phyloP scores from a whole-genome alignment of 2,888 invertebrate genomes.

The Hemithea aestivaria region DNA sequence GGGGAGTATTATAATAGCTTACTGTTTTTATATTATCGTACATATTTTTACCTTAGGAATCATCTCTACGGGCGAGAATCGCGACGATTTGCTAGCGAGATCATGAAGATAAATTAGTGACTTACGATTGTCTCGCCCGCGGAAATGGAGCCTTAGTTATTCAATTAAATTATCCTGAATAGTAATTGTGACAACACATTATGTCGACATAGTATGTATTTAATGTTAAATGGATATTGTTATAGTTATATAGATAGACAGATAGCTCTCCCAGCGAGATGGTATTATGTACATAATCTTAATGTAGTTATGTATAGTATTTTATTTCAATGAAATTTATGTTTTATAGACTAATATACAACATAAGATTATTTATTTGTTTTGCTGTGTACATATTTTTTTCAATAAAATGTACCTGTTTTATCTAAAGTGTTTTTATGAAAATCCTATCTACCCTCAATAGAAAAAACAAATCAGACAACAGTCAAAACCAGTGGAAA shows the following conservation, averaged over 20 bases:
- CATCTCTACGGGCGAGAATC: no score
- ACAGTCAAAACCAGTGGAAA: no score
- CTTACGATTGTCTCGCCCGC: no score
- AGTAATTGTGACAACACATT: conserved; percentile 62
- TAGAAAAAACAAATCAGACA: no score
- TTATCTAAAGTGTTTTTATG: conserved; percentile 52
- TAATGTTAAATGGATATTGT: conserved; percentile 73
- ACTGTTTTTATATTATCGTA: conserved; percentile 71
- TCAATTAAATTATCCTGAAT: conserved; percentile 58
- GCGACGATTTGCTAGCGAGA: no score
- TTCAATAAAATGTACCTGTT: conserved; percentile 80
- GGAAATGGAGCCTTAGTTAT: conserved; percentile 49
- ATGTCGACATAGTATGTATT: conserved; percentile 69
- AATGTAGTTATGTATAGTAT: conserved; percentile 77
- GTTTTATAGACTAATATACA: conserved; percentile 80
- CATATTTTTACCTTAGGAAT: conserved; percentile 48
- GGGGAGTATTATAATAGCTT: conserved; percentile 59
- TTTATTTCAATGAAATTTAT: conserved; percentile 79
- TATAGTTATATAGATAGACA: conserved; percentile 63
- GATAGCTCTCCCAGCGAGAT: conserved; percentile 63
- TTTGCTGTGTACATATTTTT: conserved; percentile 80
- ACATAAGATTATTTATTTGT: conserved; percentile 79
- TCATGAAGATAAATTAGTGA: no score
- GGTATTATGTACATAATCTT: conserved; percentile 78
- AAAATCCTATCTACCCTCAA: no score